phyloP scores from a whole-genome alignment of 2,113 vertebrate species.

The Trinectes maculatus region DNA sequence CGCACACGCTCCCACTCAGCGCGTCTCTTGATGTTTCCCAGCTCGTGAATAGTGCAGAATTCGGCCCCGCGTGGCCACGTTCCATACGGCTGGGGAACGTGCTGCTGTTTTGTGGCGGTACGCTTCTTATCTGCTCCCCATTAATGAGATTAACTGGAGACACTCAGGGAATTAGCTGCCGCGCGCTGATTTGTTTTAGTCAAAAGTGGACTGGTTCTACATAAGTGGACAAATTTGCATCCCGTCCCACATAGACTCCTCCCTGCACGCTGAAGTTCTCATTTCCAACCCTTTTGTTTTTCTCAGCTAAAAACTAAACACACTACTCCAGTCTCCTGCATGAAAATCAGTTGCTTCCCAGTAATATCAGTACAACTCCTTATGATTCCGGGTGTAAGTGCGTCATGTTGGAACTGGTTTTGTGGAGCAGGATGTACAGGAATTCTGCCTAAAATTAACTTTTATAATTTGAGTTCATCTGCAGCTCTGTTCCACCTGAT shows the following conservation, averaged over 20 bases:
- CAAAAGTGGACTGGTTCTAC: constrained; percentile 8
- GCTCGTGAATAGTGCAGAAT: constrained; percentile 61
- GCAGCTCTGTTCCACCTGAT: too few relatives aligned
- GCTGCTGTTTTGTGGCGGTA: constrained; percentile 34
- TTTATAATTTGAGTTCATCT: not conserved
- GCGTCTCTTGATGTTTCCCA: constrained; percentile 53
- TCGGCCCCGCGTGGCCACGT: constrained; percentile 35
- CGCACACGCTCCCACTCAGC: constrained; percentile 18
- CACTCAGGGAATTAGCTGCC: constrained; percentile 58
- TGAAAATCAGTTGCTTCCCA: too few relatives aligned
- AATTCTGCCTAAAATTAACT: too few relatives aligned
- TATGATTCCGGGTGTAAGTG: too few relatives aligned
- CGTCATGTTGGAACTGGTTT: too few relatives aligned
- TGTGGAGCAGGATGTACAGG: too few relatives aligned
- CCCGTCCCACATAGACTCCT: constrained; percentile 40
- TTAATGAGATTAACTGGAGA: constrained; percentile 68
- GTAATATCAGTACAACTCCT: too few relatives aligned
- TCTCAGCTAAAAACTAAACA: too few relatives aligned
- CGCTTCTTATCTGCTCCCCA: constrained; percentile 64
- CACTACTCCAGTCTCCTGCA: too few relatives aligned
- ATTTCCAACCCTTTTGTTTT: too few relatives aligned
- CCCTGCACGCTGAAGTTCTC: constrained; percentile 4
- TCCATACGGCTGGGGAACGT: constrained; percentile 39
- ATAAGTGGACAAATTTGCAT: constrained; percentile 43
- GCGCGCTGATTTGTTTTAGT: constrained; percentile 45